These are phyloP conservation scores for Acinonyx jubatus DNA, from an alignment of 2,113 vertebrate genomes.

Conservation along the genomic window DNA sequence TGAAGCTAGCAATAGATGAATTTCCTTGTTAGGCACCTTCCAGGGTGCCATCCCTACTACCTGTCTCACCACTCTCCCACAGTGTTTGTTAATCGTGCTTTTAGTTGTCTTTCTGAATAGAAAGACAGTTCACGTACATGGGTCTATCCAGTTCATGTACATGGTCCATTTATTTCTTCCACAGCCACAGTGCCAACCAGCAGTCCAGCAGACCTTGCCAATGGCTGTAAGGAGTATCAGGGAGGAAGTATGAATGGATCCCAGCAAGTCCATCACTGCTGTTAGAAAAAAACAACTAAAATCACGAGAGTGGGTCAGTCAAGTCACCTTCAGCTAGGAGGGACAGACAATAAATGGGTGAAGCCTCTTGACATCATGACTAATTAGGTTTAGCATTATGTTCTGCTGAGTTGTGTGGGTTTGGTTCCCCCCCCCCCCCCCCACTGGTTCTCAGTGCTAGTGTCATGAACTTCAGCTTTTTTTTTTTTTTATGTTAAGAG, in stretches of 20 bases:
- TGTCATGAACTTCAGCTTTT: background rate
- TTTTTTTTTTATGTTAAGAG: background rate
- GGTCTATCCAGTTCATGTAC: background rate
- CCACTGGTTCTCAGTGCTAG: background rate
- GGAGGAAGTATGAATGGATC: background rate
- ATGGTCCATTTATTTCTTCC: background rate
- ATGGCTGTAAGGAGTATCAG: background rate
- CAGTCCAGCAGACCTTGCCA: background rate
- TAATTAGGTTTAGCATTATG: constrained; percentile 21
- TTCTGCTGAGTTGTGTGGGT: background rate
- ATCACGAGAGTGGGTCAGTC: background rate
- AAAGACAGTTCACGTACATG: no score
- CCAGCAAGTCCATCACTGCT: background rate
- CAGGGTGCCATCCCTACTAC: background rate
- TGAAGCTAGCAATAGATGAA: background rate
- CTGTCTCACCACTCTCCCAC: background rate
- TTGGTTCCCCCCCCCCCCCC: no score
- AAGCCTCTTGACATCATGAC: constrained; percentile 10
- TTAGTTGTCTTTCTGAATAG: constrained; percentile 1
- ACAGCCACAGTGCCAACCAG: background rate
- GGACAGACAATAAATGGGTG: background rate
- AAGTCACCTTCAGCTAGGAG: background rate
- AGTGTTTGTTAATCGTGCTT: background rate
- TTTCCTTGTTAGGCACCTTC: background rate
- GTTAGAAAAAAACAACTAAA: background rate